These are phyloP conservation scores for Tinea trinotella DNA, from an alignment of 2,888 invertebrate species.

Conservation along the genomic window DNA sequence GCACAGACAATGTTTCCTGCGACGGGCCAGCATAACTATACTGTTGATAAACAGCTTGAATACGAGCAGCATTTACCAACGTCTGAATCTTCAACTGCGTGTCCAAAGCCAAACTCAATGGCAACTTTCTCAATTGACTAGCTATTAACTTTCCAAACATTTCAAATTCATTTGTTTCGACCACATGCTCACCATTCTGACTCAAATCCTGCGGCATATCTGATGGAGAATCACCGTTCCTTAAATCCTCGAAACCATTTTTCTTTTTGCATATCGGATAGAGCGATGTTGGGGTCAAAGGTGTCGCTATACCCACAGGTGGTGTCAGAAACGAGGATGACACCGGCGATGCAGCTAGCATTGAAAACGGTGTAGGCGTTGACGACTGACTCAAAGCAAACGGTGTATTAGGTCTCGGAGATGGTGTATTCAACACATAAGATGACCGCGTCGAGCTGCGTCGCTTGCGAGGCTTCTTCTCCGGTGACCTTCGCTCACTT, in stretches of 20 bases:
- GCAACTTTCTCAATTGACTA: conserved; percentile 59
- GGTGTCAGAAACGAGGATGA: conserved; percentile 53
- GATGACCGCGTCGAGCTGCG: conserved; percentile 61
- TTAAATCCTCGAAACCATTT: conserved; percentile 36
- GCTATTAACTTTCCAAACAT: conserved; percentile 66
- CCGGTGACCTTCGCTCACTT: conserved; percentile 61
- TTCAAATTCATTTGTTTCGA: conserved; percentile 59
- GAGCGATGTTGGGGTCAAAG: conserved; percentile 53
- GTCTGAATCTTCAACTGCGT: conserved; percentile 64
- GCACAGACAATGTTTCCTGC: conserved; percentile 58
- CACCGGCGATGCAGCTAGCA: conserved; percentile 49
- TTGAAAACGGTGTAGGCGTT: conserved; percentile 43
- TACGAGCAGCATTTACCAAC: conserved; percentile 57
- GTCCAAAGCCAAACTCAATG: conserved; percentile 57
- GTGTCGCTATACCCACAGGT: conserved; percentile 63
- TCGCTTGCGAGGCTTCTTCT: conserved; percentile 62
- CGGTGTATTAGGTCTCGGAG: conserved; percentile 61
- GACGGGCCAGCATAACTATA: conserved; percentile 64
- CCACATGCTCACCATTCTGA: conserved; percentile 59
- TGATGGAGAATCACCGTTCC: conserved; percentile 34
- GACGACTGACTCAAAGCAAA: conserved; percentile 50
- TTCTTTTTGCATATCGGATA: conserved; percentile 61
- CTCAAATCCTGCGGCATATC: conserved; percentile 61
- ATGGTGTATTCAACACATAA: conserved; percentile 62
- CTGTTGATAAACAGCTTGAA: conserved; percentile 64